Base-by-base conservation (phyloP, 2,888 invertebrate genomes). In the Tineola bisselliella region DNA sequence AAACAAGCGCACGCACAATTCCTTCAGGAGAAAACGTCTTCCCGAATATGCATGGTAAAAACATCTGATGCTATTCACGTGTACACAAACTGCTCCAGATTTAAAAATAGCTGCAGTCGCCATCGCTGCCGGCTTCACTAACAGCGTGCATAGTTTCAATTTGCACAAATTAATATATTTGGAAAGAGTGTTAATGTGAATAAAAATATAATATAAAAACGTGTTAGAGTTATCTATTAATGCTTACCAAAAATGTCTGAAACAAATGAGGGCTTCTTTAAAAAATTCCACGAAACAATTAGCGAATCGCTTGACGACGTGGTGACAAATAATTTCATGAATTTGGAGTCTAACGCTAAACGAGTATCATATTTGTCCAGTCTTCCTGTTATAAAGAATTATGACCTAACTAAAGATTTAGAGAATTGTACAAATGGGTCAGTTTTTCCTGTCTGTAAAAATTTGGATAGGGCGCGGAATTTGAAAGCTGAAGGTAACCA, bases 401-500 rank as follows among this genome's bases (percentile, higher is more conserved):
- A 74, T 79, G 88, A 75, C 79, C 88, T 75, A 70, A 79, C 69
- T 72, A 77, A 64, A 70, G 86, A 74, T 75, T 78, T 75, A 65
- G 69, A 63, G 71, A 86, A 69, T 83, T 75, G 72, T 68, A 69
- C 74, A 66, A 64, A 65, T 17, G 77, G 76, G 64, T 80, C 79
- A 56, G 71, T 74, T 11, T 79, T 81, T 66, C 79, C 79, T 38
- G 80, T 81, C 65, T 78, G 78, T 63, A 92, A 94, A 76, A 87
- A 88, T 73, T 72, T 84, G 8, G 82, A 88, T 62, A 84, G 86
- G 68, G 91, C 94, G 8, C 80, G 88, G n/a, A 79, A 84, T 63
- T 77, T 90, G 38, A 94, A 95, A 77, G 88, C 90, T 66, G 88
- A 89, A 62, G 95, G 94, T 2, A 95, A 94, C 70, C 83, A 87